Percentiles rank a stretch among this genome's conserved stretches.
phyloP scores from a whole-genome alignment of 2,113 vertebrate genomes.

The Trichomycterus rosablanca region DNA sequence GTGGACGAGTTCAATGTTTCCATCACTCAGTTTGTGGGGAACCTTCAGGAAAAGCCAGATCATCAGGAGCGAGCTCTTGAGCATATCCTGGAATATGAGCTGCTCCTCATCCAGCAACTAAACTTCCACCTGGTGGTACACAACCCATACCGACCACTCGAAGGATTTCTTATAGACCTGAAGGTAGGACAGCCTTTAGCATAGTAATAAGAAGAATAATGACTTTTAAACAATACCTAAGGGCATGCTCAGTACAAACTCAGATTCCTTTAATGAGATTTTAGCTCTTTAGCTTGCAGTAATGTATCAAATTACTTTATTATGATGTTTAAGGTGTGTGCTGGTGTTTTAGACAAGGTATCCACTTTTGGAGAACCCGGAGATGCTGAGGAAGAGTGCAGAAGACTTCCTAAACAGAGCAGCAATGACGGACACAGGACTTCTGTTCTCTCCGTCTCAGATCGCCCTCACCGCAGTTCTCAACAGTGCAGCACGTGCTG shows the following conservation, averaged over 20 bases:
- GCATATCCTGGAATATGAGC: constrained; percentile 91
- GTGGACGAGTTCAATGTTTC: constrained; percentile 98
- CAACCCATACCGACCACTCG: constrained; percentile 90
- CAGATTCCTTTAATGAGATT: no score
- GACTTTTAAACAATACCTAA: no score
- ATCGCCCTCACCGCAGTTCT: constrained; percentile 86
- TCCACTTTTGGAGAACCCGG: constrained; percentile 84
- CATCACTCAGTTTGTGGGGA: constrained; percentile 87
- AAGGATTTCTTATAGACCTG: constrained; percentile 91
- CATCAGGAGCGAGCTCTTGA: constrained; percentile 84
- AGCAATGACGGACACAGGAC: constrained; percentile 80
- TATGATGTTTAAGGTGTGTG: no score
- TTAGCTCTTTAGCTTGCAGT: no score
- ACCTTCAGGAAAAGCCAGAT: constrained; percentile 81
- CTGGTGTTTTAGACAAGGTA: constrained; percentile 79
- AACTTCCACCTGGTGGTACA: constrained; percentile 96
- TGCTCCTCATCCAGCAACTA: constrained; percentile 91
- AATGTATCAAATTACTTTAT: no score
- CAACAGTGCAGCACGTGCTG: constrained; percentile 82
- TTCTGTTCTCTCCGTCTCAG: constrained; percentile 86
- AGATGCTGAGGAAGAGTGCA: constrained; percentile 82
- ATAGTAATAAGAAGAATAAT: no score
- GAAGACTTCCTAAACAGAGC: constrained; percentile 90
- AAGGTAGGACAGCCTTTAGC: constrained; percentile 70
- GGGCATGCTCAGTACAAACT: no score